These are phyloP conservation scores for Nomada ferruginata DNA, from an alignment of 2,888 invertebrate genomes.

Conservation along the genomic window DNA sequence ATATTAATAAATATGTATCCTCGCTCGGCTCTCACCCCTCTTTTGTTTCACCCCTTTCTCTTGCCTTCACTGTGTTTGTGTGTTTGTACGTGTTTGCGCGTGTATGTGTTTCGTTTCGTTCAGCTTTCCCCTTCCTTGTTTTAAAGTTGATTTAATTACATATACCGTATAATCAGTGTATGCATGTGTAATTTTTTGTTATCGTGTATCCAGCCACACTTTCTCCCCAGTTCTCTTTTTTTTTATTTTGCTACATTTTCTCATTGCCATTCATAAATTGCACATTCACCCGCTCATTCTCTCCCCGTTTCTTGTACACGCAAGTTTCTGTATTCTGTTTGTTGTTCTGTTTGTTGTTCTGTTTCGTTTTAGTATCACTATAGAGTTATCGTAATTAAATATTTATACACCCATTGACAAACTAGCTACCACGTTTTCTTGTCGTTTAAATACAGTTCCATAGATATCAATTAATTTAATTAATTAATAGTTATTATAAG, in stretches of 20 bases:
- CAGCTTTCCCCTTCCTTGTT: constrained; percentile 34
- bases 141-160: constrained; percentile 58
- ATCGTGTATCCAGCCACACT: constrained; percentile 22
- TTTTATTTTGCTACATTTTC: constrained; percentile 6
- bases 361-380: constrained; percentile 67
- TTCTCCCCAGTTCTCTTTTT: not conserved
- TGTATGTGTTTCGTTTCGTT: not conserved
- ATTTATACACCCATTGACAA: constrained; percentile 83
- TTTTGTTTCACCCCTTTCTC: not conserved
- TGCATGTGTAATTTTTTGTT: constrained; percentile 17
- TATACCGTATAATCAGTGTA: constrained; percentile 56
- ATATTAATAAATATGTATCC: constrained; percentile 30
- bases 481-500: constrained; percentile 83
- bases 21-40: constrained; percentile 45
- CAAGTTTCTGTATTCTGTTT: constrained; percentile 6
- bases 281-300: constrained; percentile 29
- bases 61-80: not conserved
- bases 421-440: constrained; percentile 83
- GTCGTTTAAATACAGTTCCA: constrained; percentile 81
- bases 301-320: constrained; percentile 22
- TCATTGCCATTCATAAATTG: constrained; percentile 13
- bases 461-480: constrained; percentile 83
- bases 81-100: not conserved
- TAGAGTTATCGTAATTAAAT: constrained; percentile 82
- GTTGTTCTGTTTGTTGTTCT: constrained; percentile 44